phyloP scores from a whole-genome alignment of 2,113 vertebrate genomes.

The Limnothrissa miodon region DNA sequence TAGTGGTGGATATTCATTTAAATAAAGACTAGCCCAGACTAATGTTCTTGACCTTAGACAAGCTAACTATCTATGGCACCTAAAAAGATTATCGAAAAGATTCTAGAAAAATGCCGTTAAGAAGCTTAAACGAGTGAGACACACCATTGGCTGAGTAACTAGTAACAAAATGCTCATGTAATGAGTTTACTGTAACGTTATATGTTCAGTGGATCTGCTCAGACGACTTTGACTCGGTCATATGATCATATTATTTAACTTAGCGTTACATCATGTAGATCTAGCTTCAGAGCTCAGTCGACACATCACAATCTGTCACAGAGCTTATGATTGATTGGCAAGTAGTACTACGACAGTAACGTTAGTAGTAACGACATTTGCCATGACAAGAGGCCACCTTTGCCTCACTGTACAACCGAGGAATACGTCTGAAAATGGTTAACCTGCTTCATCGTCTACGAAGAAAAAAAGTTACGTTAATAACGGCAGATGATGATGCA shows the following conservation, averaged over 20 bases:
- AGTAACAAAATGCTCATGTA: background rate
- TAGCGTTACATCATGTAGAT: background rate
- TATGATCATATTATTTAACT: background rate
- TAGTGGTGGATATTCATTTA: background rate
- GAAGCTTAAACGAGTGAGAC: background rate
- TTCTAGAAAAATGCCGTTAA: background rate
- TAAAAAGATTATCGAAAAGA: too few relatives aligned
- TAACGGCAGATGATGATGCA: background rate
- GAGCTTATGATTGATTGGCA: background rate
- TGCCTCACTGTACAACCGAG: background rate
- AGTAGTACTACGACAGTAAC: too few relatives aligned
- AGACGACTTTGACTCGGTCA: background rate
- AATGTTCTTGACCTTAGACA: background rate
- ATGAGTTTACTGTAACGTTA: constrained; percentile 2
- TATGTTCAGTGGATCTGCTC: background rate
- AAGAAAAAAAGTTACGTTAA: background rate
- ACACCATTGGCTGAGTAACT: background rate
- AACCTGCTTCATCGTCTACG: background rate
- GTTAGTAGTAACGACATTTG: background rate
- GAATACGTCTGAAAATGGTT: background rate
- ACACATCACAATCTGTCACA: background rate
- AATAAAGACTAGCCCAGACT: background rate
- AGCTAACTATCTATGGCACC: background rate
- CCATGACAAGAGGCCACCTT: background rate
- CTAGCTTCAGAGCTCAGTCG: background rate